Evolutionary conservation across 2,113 vertebrate species (phyloP), one percentile per base, ranked within the genome.

Genomic region (Entelurus aequoreus): DNA sequence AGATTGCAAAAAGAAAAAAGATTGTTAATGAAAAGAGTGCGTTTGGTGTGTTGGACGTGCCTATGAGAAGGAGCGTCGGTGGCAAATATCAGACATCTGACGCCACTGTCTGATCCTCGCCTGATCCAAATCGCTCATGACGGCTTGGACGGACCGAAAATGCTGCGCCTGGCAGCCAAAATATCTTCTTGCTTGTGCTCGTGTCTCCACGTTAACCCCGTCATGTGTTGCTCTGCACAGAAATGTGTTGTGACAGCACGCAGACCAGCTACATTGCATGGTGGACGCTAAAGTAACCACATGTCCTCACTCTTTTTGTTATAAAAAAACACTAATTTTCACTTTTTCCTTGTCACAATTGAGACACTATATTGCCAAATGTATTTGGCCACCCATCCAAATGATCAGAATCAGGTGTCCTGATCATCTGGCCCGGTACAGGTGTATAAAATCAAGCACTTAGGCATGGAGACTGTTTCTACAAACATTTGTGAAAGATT

Each of bases 61-160:
- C 48, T 4, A 9, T 35, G 16, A 46, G 1, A 35, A 14, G 65
- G 56, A 60, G 51, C 35, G 8, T 50, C 4, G 9, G 50, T 47
- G 66, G 69, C 52, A 54, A 71, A 73, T 60, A 62, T 28, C 28
- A 28, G 28, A 21, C 76, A 66, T 66, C 47, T 63, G 60, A 65
- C 59, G 77, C 44, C 71, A 42, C 38, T 7, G 35, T 76, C 50
- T 51, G 54, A 66, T 74, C 21, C 21, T 19, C 49, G 47, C 62
- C 60, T 79, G 80, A 79, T 65, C 21, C 54, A 63, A 62, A 80
- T 79, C 69, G 42, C 66, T 67, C 52, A 13, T 62, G 82, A 79
- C 77, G 59, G 14, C 48, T 14, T 11, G 44, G 58, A 68, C 52
- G 54, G 75, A 75, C 72, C 54, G 69, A 71, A 69, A 65, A 80